Evolutionary conservation across 2,888 invertebrate genomes (phyloP).

Genomic region (Drosophila crucigera): DNA sequence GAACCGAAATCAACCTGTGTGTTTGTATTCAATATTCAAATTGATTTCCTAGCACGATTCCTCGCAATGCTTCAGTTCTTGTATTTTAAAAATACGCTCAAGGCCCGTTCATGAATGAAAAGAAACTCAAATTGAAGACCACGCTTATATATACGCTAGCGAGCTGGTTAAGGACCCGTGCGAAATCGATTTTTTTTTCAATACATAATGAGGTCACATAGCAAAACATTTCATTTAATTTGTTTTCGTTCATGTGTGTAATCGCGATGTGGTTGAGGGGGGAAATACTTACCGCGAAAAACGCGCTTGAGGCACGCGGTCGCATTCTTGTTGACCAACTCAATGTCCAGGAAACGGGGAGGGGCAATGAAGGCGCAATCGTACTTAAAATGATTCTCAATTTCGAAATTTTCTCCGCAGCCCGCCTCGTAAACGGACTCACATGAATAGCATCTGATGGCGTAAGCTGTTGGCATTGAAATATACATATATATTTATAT

Average conservation of each 20-base stretch:
- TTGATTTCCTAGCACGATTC: background rate
- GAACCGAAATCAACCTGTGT: background rate
- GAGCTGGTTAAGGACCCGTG: background rate
- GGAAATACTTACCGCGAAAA: slow-evolving; percentile 77
- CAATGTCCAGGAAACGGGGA: slow-evolving; percentile 80
- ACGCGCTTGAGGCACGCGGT: slow-evolving; percentile 83
- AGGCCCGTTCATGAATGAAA: background rate
- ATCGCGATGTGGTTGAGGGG: background rate
- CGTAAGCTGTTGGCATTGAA: slow-evolving; percentile 75
- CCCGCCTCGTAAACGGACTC: slow-evolving; percentile 82
- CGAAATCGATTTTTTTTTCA: background rate
- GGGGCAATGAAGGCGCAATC: slow-evolving; percentile 80
- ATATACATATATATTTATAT: slow-evolving; percentile 1
- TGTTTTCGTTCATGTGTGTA: slow-evolving; percentile 3
- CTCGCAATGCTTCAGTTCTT: background rate
- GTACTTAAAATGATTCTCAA: slow-evolving; percentile 79
- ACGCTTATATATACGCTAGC: background rate
- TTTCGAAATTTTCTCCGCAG: slow-evolving; percentile 80
- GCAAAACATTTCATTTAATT: background rate
- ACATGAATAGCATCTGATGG: slow-evolving; percentile 83
- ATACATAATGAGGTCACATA: slow-evolving; percentile 13
- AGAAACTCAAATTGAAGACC: background rate
- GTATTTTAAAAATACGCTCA: background rate
- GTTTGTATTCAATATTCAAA: background rate
- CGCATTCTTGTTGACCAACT: slow-evolving; percentile 73